Evolutionary conservation across 2,888 invertebrate genomes (phyloP), one percentile per base, ranked within the genome.

Genomic region (Sympetrum striolatum): DNA sequence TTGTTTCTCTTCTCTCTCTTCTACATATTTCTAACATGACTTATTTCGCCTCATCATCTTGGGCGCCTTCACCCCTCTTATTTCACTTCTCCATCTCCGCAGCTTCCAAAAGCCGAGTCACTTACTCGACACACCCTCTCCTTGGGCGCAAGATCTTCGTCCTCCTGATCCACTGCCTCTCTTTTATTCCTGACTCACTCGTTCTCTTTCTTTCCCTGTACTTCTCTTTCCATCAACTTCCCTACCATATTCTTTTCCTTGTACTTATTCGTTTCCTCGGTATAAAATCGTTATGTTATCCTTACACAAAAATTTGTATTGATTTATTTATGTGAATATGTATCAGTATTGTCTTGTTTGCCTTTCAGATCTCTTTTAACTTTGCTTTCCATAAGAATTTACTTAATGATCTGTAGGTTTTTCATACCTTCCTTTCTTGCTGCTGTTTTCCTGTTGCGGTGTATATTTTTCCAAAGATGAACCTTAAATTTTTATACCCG

Each of bases 31-130:
- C 73, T 31, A 22, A 60, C 86, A 60, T 86, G 86, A 86, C 86
- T 86, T 86, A 86, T 86, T 86, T 64, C 86, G 39, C 86, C 86
- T 86, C 86, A 86, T 86, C 86, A 86, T 60, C 37, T 37, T 60
- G 86, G 37, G 60, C 37, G 58, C 58, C 82, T 12, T 31, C 81
- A 25, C 81, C 44, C 81, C 48, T 44, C 44, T 31, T 73, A 14
- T 73, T 37, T 22, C 48, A 25, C 25, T 53, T 22, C 39, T 22
- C 39, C n/a, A 22, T 4, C 35, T 60, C 35, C 18, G 15, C 58
- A n/a, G 31, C 31, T 31, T 73, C 73, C 73, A 31, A 73, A 73
- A 73, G 73, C 73, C 73, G 31, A 73, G 73, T 73, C 73, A 73
- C 31, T 73, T 73, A 14, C 73, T 14, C 12, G 31, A 31, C 73